Percentiles rank a stretch among this genome's conserved stretches.
Evolutionary conservation across 2,797 vertebrate genomes (phyloP).

Genomic region (Phalanger gymnotis): DNA sequence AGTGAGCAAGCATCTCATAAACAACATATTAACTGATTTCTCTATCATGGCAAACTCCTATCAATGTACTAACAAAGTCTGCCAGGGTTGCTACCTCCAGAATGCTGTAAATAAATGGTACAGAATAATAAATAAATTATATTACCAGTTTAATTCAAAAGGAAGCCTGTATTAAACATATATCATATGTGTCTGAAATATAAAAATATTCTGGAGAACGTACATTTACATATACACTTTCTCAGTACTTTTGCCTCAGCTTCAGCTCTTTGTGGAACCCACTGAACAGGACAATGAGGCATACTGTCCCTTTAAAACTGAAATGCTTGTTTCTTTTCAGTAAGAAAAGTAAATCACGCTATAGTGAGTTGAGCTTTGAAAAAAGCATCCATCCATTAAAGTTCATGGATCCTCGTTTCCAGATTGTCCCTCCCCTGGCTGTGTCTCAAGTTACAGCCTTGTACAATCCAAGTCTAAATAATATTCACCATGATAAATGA

Average conservation of each 20-base stretch:
- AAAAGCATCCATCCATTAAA: slow-evolving; percentile 92
- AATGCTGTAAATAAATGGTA: not conserved
- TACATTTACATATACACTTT: not conserved
- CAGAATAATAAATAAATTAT: not conserved
- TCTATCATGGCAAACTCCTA: not conserved
- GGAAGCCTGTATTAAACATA: not conserved
- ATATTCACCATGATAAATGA: slow-evolving; percentile 98
- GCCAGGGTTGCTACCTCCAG: not conserved
- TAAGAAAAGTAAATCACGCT: slow-evolving; percentile 87
- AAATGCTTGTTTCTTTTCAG: slow-evolving; percentile 83
- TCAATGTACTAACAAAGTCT: not conserved
- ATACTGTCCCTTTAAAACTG: slow-evolving; percentile 86
- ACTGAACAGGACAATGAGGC: slow-evolving; percentile 68
- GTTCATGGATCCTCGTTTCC: slow-evolving; percentile 90
- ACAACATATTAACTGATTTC: not conserved
- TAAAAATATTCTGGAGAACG: not conserved
- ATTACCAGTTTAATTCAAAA: not conserved
- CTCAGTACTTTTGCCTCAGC: slow-evolving; percentile 69
- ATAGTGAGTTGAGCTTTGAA: slow-evolving; percentile 88
- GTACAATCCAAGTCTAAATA: slow-evolving; percentile 98
- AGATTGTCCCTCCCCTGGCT: slow-evolving; percentile 91
- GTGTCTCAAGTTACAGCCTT: slow-evolving; percentile 94
- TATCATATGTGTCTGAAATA: not conserved
- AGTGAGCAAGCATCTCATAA: not conserved
- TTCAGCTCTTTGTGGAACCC: slow-evolving; percentile 55